Evolutionary conservation across 2,888 invertebrate genomes (phyloP).

Genomic region (Maniola hyperantus): DNA sequence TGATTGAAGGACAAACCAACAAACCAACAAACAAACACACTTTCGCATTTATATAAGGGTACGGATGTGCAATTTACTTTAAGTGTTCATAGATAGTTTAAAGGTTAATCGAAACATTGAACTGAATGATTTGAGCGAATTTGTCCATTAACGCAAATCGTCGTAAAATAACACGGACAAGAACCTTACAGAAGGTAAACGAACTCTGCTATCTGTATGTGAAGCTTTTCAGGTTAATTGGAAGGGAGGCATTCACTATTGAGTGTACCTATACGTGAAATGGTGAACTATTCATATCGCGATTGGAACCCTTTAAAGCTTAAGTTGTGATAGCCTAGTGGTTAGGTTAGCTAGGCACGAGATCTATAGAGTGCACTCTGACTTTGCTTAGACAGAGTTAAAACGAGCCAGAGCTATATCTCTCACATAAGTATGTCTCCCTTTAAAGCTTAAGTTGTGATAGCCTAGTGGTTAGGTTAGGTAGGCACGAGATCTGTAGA

Average conservation of each 20-base stretch:
- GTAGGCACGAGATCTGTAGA: no score
- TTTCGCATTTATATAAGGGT: no score
- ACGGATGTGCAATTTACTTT: neutral
- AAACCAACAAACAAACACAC: no score
- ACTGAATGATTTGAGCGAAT: neutral
- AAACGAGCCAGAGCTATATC: no score
- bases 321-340: no score
- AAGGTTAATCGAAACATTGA: slow-evolving; percentile 9
- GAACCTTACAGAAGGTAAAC: slow-evolving; percentile 1
- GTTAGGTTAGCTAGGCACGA: no score
- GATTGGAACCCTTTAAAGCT: neutral
- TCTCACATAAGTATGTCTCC: no score
- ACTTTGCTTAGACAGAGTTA: no score
- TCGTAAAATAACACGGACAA: neutral
- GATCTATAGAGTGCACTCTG: no score
- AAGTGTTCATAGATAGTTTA: neutral
- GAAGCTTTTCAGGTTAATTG: slow-evolving; percentile 17
- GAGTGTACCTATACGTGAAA: neutral
- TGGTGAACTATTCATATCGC: neutral
- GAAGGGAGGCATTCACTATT: neutral
- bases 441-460: no score
- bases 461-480: no score
- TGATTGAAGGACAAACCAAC: no score
- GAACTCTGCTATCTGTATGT: slow-evolving; percentile 1
- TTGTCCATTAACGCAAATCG: neutral